Evolutionary conservation across 2,113 vertebrate species (phyloP).

Genomic region (Heliornis fulica): DNA sequence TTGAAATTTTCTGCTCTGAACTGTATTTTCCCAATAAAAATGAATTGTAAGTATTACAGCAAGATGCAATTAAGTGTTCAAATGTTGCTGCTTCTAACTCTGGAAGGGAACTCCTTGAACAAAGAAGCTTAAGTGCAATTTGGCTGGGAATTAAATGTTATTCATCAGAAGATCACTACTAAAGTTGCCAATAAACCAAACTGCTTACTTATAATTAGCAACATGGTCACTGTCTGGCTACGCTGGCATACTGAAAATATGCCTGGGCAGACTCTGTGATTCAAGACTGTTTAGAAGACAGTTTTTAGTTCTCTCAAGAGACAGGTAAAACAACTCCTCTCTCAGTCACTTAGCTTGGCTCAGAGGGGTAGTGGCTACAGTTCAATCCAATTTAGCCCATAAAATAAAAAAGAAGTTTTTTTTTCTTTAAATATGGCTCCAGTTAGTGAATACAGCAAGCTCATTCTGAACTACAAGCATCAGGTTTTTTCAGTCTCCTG

Average conservation of each 20-base stretch:
- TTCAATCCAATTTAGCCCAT: neutral
- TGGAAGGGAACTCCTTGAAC: neutral
- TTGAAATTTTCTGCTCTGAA: neutral
- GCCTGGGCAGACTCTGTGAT: neutral
- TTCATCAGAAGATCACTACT: neutral
- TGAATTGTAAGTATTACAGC: neutral
- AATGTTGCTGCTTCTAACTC: neutral
- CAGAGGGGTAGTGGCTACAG: neutral
- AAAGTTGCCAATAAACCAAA: neutral
- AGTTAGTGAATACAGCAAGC: neutral
- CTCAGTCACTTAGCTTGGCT: neutral
- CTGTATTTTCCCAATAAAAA: neutral
- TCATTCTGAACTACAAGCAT: neutral
- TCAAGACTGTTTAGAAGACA: neutral
- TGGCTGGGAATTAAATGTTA: neutral
- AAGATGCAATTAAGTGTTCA: neutral
- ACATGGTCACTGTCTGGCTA: neutral
- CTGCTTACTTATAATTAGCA: neutral
- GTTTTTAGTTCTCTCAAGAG: neutral
- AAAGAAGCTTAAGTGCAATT: neutral
- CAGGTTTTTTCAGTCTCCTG: neutral
- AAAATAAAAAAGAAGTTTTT: neutral
- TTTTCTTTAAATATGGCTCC: neutral
- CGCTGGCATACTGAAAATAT: neutral
- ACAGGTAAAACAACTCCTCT: neutral